Evolutionary conservation across 2,797 vertebrate genomes (phyloP).

Genomic region (Pygocentrus nattereri): DNA sequence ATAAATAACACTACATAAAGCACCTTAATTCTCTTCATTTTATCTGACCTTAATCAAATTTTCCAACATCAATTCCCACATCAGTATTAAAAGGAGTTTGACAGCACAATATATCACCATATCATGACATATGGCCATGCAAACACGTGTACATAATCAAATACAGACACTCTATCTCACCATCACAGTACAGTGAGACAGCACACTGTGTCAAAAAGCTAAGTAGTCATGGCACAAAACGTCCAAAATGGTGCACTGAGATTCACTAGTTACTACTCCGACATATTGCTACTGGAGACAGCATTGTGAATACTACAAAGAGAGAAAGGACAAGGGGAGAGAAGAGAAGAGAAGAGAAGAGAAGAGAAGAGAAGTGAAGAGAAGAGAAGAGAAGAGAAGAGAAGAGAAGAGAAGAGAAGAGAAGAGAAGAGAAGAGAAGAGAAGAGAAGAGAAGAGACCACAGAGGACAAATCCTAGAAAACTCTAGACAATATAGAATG

Average conservation of each 20-base stretch:
- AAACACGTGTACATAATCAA: constrained; percentile 11
- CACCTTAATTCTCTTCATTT: neutral
- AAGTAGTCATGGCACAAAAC: constrained; percentile 69
- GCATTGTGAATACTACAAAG: constrained; percentile 54
- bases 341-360: constrained; percentile 31
- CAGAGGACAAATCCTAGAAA: constrained; percentile 32
- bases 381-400: constrained; percentile 26
- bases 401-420: constrained; percentile 14
- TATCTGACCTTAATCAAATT: neutral
- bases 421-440: constrained; percentile 20
- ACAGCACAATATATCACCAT: constrained; percentile 29
- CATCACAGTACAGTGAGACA: constrained; percentile 42
- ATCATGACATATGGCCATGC: constrained; percentile 38
- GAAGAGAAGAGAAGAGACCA: constrained; percentile 21
- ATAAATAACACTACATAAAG: constrained; percentile 9
- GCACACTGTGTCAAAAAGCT: constrained; percentile 63
- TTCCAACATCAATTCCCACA: neutral
- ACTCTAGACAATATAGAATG: constrained; percentile 34
- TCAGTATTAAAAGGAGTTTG: constrained; percentile 35
- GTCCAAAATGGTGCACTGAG: constrained; percentile 62
- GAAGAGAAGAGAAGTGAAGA: constrained; percentile 16
- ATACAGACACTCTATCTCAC: constrained; percentile 36
- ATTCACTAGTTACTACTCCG: constrained; percentile 68
- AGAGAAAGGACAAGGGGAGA: constrained; percentile 2
- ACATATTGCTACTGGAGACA: constrained; percentile 64